Evolutionary conservation across 2,113 vertebrate species (phyloP), one percentile per base, ranked within the genome.

Genomic region (Seriola rivoliana): DNA sequence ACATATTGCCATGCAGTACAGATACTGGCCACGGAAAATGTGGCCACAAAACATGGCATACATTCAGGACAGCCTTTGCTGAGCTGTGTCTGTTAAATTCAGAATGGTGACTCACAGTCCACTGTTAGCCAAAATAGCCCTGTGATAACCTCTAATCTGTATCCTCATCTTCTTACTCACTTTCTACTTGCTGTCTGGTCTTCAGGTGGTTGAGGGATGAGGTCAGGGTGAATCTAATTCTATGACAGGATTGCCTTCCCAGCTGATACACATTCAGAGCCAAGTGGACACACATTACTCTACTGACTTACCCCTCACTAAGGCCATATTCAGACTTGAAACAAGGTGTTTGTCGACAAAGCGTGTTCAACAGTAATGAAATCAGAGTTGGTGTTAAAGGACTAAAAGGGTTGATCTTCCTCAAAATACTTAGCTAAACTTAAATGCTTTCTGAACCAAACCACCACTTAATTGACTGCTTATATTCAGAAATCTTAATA

Each of bases 141-240:
- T n/a, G 8, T 36, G 4, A 65, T 58, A 42, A 77, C 38, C 58
- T 75, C 62, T 55, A 32, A 13, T 44, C n/a, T 67, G 25, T 38
- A 32, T 50, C 46, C n/a, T 63, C 23, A 25, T 62, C 59, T 58
- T 10, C 4, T 34, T 32, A 17, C 52, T 75, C 32, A 46, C 32
- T 57, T 38, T 36, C 6, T 48, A n/a, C 36, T 52, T 54, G 12
- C 44, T 32, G 13, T 63, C 34, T 36, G 21, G 29, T 21, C 21
- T 63, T 52, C 7, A 25, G 52, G 21, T 21, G 23, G n/a, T 46
- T 67, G 67, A 44, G 38, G 25, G 17, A 60, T 66, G 13, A 74
- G 55, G 46, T 44, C 60, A 80, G 50, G 42, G 67, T 29, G 8
- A 63, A 77, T 80, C 34, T 52, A 77, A 74, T 74, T 68, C 36